Evolutionary conservation across 2,113 vertebrate species (phyloP).

Genomic region (Lates calcarifer): DNA sequence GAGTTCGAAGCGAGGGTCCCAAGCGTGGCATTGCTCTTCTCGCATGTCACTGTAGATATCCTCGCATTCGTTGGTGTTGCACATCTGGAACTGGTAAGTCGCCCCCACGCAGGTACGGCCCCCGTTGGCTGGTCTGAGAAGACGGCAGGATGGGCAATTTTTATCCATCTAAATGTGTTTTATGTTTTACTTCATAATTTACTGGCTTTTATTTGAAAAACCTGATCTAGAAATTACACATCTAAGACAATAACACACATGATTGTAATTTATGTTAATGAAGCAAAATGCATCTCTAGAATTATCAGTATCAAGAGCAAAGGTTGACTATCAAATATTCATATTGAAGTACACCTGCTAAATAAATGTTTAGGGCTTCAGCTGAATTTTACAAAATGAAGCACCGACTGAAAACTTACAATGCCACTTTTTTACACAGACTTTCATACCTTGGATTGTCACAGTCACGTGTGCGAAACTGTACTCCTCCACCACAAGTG

Average conservation of each 20-base stretch:
- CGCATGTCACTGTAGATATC: slow-evolving; percentile 90
- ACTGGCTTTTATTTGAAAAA: neutral
- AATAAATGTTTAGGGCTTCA: neutral
- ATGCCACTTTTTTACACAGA: neutral
- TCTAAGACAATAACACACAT: neutral
- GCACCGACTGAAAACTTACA: neutral
- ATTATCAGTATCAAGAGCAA: neutral
- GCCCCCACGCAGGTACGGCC: slow-evolving; percentile 91
- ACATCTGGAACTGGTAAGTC: slow-evolving; percentile 93
- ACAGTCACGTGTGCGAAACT: slow-evolving; percentile 93
- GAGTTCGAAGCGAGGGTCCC: slow-evolving; percentile 91
- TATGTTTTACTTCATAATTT: neutral
- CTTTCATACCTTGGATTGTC: slow-evolving; percentile 93
- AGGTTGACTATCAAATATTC: neutral
- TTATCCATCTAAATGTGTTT: neutral
- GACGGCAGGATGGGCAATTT: neutral
- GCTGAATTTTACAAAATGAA: neutral
- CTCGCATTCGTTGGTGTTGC: slow-evolving; percentile 91
- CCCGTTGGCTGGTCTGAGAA: slow-evolving; percentile 91
- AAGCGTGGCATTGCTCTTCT: slow-evolving; percentile 92
- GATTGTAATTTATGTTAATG: neutral
- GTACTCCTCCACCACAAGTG: slow-evolving; percentile 94
- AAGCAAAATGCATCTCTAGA: neutral
- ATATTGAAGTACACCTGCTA: neutral
- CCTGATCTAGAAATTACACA: neutral